Conservation (phyloP, 2,113 vertebrate species). For the Labeo rohita region DNA sequence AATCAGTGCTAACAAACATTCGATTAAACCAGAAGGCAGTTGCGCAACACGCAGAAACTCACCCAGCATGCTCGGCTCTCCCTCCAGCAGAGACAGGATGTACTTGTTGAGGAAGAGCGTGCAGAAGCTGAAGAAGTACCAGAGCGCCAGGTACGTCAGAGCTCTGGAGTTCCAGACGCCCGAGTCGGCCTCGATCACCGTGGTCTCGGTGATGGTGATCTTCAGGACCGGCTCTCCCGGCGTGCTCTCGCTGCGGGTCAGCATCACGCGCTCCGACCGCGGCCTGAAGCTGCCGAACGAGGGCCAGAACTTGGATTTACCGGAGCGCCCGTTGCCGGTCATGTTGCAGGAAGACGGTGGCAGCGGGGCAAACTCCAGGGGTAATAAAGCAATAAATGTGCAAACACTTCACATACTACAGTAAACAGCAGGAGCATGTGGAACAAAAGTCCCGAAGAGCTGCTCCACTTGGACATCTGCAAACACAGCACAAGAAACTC, state of each 20-base stretch:
- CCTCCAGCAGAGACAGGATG: constrained; percentile 90
- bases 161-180: constrained; percentile 87
- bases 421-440: not conserved
- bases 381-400: not conserved
- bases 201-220: constrained; percentile 93
- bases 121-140: constrained; percentile 99
- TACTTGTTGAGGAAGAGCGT: constrained; percentile 98
- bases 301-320: constrained; percentile 62
- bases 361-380: constrained; percentile 33
- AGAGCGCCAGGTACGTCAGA: constrained; percentile 83
- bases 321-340: constrained; percentile 61
- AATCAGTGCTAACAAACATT: too few species aligned
- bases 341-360: constrained; percentile 50
- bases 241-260: constrained; percentile 80
- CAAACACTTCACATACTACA: not conserved
- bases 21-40: too few species aligned
- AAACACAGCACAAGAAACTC: not conserved
- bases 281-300: constrained; percentile 72
- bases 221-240: constrained; percentile 86
- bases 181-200: constrained; percentile 86
- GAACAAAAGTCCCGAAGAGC: too few species aligned
- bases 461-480: not conserved
- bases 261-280: constrained; percentile 80
- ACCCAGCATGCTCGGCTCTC: constrained; percentile 93
- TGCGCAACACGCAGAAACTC: too few species aligned